Base-by-base conservation (phyloP, 2,888 invertebrate species). In the Papilio protenor region DNA sequence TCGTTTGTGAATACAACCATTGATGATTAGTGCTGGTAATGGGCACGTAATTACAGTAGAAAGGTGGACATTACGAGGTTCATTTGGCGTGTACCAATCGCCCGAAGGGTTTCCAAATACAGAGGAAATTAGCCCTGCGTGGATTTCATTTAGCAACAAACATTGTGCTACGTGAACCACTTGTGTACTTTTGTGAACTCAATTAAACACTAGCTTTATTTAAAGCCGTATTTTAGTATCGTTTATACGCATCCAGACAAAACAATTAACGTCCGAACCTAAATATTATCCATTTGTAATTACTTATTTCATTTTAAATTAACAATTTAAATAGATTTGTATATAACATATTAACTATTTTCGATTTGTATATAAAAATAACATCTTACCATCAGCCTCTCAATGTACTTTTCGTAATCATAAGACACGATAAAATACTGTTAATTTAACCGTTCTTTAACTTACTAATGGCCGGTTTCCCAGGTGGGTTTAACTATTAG, bases 31-130 rank as follows among this genome's bases (percentile, higher is more conserved):
- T 91, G 89, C 86, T 87, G 89, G 91, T 93, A 93, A 94, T 93
- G 89, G 89, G 90, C 87, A 88, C 90, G 93, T 94, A 94, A 94
- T 94, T 94, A 93, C 91, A 89, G 91, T 88, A 92, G 93, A 94
- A 94, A 94, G 93, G 92, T 92, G 91, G 92, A 94, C 94, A 92
- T 90, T 87, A 90, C 91, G 88, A 92, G 91, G 92, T 94, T 94
- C 92, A 92, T 94, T 94, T 93, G 87, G 88, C 88, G 88, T 88
- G 89, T 91, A 90, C 92, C 91, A 91, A 90, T 88, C 86, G 88
- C 88, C 88, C 84, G 87, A 90, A 91, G 92, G 92, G 92, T 91
- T 91, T 90, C 87, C 85, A 81, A 89, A 89, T 86, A 84, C 83
- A 87, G 83, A 84, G 88, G 88, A 87, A 86, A 85, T 87, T 85